Evolutionary conservation across 2,113 vertebrate species (phyloP).

Genomic region (Sakesphorus luctuosus): DNA sequence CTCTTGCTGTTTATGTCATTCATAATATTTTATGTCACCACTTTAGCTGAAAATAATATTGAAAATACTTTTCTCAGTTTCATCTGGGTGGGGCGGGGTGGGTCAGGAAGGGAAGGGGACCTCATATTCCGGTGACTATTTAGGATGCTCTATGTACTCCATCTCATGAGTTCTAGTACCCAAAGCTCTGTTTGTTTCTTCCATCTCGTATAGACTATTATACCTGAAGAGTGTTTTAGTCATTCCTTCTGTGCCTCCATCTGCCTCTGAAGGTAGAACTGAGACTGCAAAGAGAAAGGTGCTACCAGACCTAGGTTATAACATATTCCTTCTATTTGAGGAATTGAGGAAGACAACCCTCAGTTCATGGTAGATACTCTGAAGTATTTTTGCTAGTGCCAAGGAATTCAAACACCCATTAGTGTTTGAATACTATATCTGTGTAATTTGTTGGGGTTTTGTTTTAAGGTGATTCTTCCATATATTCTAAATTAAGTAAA

Average conservation of each 20-base stretch:
- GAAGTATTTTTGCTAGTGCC: neutral
- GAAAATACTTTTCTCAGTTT: neutral
- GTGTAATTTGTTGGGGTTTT: neutral
- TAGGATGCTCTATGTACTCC: neutral
- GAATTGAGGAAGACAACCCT: neutral
- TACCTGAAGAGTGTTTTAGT: neutral
- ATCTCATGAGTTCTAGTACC: neutral
- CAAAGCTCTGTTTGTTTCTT: neutral
- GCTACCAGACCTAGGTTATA: neutral
- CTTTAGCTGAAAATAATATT: constrained; percentile 11
- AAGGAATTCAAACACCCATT: neutral
- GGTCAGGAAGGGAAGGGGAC: neutral
- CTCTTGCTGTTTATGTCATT: constrained; percentile 9
- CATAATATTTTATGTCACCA: neutral
- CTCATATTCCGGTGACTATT: neutral
- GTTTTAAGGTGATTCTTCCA: neutral
- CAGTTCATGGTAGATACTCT: neutral
- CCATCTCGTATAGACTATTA: neutral
- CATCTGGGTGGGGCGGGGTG: neutral
- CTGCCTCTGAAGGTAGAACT: neutral
- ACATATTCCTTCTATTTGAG: neutral
- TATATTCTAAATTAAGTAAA: neutral
- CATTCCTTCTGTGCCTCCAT: neutral
- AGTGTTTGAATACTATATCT: neutral
- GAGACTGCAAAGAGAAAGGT: neutral